Evolutionary conservation across 1,140 invertebrate genomes (phyloP).

Genomic region (Cryptotermes secundus): DNA sequence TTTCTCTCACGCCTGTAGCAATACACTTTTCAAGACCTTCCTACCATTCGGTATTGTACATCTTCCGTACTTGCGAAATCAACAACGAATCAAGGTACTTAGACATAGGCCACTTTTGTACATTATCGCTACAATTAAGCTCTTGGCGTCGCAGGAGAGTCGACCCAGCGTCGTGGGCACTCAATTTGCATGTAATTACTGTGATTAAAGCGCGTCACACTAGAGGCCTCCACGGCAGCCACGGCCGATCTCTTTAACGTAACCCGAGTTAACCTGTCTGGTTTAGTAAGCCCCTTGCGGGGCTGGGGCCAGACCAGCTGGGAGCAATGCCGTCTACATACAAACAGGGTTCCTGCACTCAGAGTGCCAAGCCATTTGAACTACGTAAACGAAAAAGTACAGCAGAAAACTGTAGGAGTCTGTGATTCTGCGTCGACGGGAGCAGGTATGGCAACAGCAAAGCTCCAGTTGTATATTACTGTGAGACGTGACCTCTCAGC

Average conservation of each 20-base stretch:
- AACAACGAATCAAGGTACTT: not conserved
- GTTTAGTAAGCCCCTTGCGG: not conserved
- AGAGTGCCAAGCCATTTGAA: no score
- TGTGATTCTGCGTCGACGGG: no score
- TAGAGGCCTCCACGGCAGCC: not conserved
- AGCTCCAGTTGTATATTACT: no score
- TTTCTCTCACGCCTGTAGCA: no score
- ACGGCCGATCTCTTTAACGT: not conserved
- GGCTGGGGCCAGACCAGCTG: not conserved
- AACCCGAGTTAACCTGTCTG: no score
- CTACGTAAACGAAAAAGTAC: no score
- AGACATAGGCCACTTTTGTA: not conserved
- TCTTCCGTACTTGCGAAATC: not conserved
- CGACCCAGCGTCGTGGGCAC: not conserved
- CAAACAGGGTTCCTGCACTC: not conserved
- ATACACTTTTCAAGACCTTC: no score
- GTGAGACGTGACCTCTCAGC: no score
- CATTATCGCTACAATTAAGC: not conserved
- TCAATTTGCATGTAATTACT: constrained; percentile 20
- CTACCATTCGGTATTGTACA: not conserved
- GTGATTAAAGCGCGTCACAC: not conserved
- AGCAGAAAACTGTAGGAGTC: no score
- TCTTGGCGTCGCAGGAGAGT: not conserved
- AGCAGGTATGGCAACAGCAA: no score
- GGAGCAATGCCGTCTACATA: not conserved